Percentiles rank a stretch among this genome's conserved stretches.
Evolutionary conservation across 2,888 invertebrate genomes (phyloP).

Genomic region (Amblyteles armatorius): DNA sequence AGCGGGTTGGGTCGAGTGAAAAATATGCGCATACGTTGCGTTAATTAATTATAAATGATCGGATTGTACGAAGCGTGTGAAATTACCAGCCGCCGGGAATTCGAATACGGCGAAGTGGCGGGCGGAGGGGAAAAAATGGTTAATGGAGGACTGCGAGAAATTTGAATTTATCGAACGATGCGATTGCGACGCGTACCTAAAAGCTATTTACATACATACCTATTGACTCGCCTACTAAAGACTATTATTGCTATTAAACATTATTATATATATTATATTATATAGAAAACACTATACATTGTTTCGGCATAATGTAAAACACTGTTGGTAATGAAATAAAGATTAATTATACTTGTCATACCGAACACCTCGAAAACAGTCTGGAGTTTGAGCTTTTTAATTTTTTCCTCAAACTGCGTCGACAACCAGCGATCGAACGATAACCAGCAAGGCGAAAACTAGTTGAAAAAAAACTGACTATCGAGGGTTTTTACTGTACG

Average conservation of each 20-base stretch:
- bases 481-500: neutral
- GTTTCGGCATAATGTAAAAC: constrained; percentile 80
- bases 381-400: neutral
- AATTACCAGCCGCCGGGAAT: constrained; percentile 44
- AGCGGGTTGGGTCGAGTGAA: constrained; percentile 7
- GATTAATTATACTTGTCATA: constrained; percentile 80
- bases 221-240: constrained; percentile 79
- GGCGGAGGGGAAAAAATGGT: neutral
- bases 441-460: neutral
- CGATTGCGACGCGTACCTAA: constrained; percentile 75
- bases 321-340: constrained; percentile 82
- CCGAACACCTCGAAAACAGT: constrained; percentile 20
- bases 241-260: constrained; percentile 78
- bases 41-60: constrained; percentile 50
- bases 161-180: constrained; percentile 74
- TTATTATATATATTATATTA: constrained; percentile 70
- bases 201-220: constrained; percentile 75
- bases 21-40: constrained; percentile 26
- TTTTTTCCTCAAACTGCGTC: neutral
- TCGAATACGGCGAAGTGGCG: constrained; percentile 20
- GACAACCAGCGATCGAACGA: neutral
- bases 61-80: constrained; percentile 44
- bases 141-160: constrained; percentile 55
- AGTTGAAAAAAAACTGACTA: neutral
- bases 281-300: constrained; percentile 78